A percentile compares a stretch with the other conserved stretches of the same genome.
Evolutionary conservation across 2,888 invertebrate species (phyloP).

Genomic region (Pheosia tremula): DNA sequence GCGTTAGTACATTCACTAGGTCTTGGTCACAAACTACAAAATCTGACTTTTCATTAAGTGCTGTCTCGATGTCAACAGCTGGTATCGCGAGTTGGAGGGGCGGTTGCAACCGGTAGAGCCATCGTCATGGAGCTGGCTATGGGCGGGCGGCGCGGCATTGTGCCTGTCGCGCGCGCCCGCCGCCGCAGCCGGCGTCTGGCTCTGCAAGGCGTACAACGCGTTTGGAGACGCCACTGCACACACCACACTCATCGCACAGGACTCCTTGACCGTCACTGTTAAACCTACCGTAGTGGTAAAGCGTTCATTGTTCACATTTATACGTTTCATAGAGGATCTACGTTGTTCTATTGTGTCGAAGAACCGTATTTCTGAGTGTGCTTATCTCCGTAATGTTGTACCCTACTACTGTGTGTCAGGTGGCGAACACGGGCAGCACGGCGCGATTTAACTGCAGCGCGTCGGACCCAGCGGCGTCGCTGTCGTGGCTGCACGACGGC

Average conservation of each 20-base stretch:
- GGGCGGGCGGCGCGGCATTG: conserved; percentile 88
- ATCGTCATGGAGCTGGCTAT: conserved; percentile 80
- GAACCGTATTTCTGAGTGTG: not conserved
- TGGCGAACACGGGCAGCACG: conserved; percentile 87
- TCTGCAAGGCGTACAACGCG: conserved; percentile 88
- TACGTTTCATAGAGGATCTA: not conserved
- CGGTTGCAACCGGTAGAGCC: conserved; percentile 67
- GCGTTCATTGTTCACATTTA: not conserved
- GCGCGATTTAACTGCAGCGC: conserved; percentile 89
- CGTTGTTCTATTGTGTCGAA: not conserved
- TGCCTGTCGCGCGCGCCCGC: conserved; percentile 87
- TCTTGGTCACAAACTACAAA: not conserved
- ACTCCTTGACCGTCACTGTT: conserved; percentile 85
- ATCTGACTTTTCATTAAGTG: not conserved
- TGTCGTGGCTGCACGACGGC: conserved; percentile 89
- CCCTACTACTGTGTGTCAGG: conserved; percentile 57
- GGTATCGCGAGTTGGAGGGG: conserved; percentile 83
- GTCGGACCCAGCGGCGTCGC: conserved; percentile 67
- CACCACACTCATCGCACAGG: conserved; percentile 85
- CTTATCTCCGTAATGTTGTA: too few species aligned
- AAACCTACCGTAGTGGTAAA: conserved; percentile 84
- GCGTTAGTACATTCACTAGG: conserved; percentile 65
- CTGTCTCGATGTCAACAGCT: conserved; percentile 56
- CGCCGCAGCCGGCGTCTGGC: conserved; percentile 86
- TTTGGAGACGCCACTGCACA: conserved; percentile 87